Conservation (phyloP, 2,888 invertebrate species). For the Drosophila dives region DNA sequence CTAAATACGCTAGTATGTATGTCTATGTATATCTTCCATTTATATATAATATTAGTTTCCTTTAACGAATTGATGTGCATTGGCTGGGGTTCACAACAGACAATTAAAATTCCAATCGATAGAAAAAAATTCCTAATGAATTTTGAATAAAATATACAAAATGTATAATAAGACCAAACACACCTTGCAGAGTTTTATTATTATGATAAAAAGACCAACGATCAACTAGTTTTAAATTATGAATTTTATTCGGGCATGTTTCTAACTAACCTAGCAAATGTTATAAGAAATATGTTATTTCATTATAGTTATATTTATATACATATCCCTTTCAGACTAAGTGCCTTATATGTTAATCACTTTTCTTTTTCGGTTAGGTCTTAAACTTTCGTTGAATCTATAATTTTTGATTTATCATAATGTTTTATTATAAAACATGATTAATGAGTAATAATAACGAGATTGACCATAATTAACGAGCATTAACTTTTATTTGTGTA, state of each 20-base stretch:
- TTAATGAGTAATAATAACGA: background rate
- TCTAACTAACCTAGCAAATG: background rate
- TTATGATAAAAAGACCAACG: background rate
- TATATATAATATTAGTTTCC: constrained; percentile 21
- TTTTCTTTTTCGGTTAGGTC: background rate
- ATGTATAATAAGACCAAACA: constrained; percentile 15
- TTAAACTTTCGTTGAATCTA: background rate
- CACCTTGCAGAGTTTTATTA: background rate
- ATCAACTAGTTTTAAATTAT: background rate
- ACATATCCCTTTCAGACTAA: background rate
- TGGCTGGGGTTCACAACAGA: constrained; percentile 18
- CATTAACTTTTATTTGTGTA: background rate
- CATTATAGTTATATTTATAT: background rate
- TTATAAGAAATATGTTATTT: background rate
- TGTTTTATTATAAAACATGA: no score
- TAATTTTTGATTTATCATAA: no score
- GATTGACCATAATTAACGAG: background rate
- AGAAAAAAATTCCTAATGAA: constrained; percentile 1
- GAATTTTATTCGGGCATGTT: background rate
- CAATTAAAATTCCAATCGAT: constrained; percentile 19
- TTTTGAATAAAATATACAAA: constrained; percentile 26
- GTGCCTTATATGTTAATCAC: background rate
- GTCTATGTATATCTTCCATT: constrained; percentile 10
- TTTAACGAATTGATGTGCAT: constrained; percentile 30
- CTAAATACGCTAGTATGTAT: constrained; percentile 4